A percentile compares a stretch with the other conserved stretches of the same genome.
Conservation (phyloP, 2,113 vertebrate species). For the Pogonocichla stellata region DNA sequence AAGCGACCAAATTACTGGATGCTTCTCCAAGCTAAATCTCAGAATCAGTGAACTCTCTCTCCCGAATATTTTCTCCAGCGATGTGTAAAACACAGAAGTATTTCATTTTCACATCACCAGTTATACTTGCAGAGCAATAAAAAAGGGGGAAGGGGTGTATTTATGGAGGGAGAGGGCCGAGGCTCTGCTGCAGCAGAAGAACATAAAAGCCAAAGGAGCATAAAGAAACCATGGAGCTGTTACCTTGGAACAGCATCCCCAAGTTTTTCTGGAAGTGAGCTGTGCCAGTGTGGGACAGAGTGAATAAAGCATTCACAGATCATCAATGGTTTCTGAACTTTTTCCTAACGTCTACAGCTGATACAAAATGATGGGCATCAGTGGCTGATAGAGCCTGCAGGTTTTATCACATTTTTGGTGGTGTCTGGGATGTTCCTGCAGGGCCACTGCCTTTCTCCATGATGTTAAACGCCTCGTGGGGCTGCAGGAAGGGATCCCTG, state of each 20-base stretch:
- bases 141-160: not conserved
- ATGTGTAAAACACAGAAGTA: constrained; percentile 34
- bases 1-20: constrained; percentile 29
- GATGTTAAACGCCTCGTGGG: not conserved
- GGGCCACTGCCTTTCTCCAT: not conserved
- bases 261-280: not conserved
- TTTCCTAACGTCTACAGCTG: not conserved
- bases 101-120: constrained; percentile 44
- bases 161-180: constrained; percentile 2
- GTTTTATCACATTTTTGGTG: not conserved
- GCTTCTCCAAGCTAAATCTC: constrained; percentile 28
- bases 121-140: not conserved
- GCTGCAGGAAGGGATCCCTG: not conserved
- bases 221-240: not conserved
- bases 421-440: not conserved
- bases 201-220: constrained; percentile 48
- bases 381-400: accelerated
- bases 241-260: not conserved
- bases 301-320: not conserved
- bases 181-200: not conserved
- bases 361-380: not conserved
- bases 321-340: not conserved
- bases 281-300: not conserved
- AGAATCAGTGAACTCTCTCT: not conserved
- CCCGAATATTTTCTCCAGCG: constrained; percentile 14